Percentiles rank a stretch among this genome's conserved stretches.
phyloP scores from a whole-genome alignment of 2,888 invertebrate species.

The Leptarthrus brevirostris region DNA sequence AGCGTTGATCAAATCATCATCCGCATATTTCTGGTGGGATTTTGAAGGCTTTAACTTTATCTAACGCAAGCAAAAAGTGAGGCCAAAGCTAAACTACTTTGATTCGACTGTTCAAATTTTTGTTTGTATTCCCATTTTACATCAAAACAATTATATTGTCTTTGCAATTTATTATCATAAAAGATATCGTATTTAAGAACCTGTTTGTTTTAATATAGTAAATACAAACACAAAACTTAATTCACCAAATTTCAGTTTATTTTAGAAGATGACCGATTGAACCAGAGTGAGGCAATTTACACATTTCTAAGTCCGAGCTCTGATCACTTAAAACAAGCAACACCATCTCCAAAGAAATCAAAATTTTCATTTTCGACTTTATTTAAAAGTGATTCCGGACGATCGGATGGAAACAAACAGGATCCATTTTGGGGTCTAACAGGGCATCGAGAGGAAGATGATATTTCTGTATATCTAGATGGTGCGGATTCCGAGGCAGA shows the following conservation, averaged over 20 bases:
- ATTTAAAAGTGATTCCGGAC: constrained; percentile 78
- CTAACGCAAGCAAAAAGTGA: no score
- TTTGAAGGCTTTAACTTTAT: no score
- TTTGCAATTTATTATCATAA: no score
- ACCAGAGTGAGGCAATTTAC: constrained; percentile 90
- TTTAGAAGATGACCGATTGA: constrained; percentile 85
- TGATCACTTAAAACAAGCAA: constrained; percentile 83
- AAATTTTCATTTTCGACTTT: constrained; percentile 88
- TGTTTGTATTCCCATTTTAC: no score
- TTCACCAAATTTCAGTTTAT: constrained; percentile 83
- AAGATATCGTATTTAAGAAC: no score
- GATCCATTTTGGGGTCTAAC: constrained; percentile 70
- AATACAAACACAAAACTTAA: no score
- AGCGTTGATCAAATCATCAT: no score
- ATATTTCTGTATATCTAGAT: constrained; percentile 82
- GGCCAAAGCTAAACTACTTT: no score
- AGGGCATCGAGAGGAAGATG: constrained; percentile 77
- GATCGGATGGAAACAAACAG: constrained; percentile 58
- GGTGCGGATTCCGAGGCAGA: constrained; percentile 69
- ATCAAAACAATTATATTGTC: no score
- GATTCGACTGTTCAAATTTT: no score
- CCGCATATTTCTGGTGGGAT: no score
- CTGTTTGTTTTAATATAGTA: no score
- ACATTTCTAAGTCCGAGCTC: constrained; percentile 93
- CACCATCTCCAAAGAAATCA: constrained; percentile 84